phyloP scores from a whole-genome alignment of 35 echinoderm and acorn worm genomes.

The Apostichopus californicus region DNA sequence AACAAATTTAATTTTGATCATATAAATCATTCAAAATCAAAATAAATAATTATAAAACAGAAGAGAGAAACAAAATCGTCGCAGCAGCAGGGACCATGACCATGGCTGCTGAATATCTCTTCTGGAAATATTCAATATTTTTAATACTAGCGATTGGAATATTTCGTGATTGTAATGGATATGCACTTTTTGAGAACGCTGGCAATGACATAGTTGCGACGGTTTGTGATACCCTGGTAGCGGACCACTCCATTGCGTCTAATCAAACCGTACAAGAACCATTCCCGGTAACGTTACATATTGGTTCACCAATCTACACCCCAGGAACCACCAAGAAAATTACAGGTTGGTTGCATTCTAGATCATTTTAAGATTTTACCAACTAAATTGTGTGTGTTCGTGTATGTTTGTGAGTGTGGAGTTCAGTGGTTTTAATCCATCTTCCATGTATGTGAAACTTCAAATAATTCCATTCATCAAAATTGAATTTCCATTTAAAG shows the following conservation, averaged over 20 bases:
- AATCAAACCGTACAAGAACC: not conserved
- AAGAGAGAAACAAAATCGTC: not conserved
- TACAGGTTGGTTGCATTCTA: not conserved
- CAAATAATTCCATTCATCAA: too few relatives aligned
- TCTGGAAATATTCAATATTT: not conserved
- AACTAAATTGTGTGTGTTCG: too few relatives aligned
- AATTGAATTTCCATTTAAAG: too few relatives aligned
- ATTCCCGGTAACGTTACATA: not conserved
- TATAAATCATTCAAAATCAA: too few relatives aligned
- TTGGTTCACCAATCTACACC: not conserved
- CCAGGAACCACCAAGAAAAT: constrained; percentile 26
- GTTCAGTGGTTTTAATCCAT: too few relatives aligned
- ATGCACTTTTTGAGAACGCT: not conserved
- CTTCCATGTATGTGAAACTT: too few relatives aligned
- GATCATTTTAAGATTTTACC: too few relatives aligned
- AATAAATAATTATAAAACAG: not conserved
- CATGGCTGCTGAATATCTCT: not conserved
- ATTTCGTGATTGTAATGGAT: constrained; percentile 6
- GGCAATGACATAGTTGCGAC: not conserved
- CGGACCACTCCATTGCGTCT: not conserved
- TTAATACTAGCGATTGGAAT: not conserved
- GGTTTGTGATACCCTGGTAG: not conserved
- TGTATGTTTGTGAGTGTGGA: too few relatives aligned
- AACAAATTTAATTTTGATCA: too few relatives aligned
- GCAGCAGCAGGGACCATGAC: not conserved